Percentiles rank a stretch among this genome's conserved stretches.
Evolutionary conservation across 2,797 vertebrate genomes (phyloP).

Genomic region (Halcyon chelicuti): DNA sequence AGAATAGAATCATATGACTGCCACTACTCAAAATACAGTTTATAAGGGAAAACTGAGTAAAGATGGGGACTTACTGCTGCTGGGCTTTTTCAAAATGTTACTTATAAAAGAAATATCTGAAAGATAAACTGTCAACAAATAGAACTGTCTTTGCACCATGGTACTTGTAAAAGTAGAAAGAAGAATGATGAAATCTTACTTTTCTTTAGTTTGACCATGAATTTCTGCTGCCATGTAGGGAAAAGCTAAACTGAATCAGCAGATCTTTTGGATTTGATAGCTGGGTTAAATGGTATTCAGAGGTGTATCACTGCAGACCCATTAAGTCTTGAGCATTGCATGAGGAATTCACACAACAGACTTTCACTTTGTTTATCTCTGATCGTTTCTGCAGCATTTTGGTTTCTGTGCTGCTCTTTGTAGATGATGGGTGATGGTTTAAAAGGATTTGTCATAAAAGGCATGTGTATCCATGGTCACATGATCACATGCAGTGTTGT

Average conservation of each 20-base stretch:
- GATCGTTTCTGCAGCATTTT: background rate
- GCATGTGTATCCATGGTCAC: background rate
- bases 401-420: background rate
- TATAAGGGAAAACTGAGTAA: background rate
- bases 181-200: background rate
- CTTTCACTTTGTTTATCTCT: background rate
- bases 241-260: background rate
- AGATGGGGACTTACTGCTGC: background rate
- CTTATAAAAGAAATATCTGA: background rate
- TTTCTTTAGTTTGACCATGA: background rate
- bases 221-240: background rate
- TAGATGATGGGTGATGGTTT: background rate
- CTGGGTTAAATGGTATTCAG: background rate
- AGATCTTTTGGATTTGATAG: background rate
- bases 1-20: background rate
- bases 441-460: slow-evolving; percentile 4
- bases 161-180: background rate
- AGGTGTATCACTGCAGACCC: background rate
- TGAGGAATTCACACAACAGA: background rate
- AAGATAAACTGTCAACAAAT: background rate
- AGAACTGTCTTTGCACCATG: background rate
- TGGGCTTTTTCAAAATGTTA: background rate
- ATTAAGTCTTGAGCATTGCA: background rate
- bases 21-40: background rate
- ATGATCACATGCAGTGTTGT: background rate